Conservation (phyloP, 1,140 invertebrate genomes). For the Sarcophaga peregrina region DNA sequence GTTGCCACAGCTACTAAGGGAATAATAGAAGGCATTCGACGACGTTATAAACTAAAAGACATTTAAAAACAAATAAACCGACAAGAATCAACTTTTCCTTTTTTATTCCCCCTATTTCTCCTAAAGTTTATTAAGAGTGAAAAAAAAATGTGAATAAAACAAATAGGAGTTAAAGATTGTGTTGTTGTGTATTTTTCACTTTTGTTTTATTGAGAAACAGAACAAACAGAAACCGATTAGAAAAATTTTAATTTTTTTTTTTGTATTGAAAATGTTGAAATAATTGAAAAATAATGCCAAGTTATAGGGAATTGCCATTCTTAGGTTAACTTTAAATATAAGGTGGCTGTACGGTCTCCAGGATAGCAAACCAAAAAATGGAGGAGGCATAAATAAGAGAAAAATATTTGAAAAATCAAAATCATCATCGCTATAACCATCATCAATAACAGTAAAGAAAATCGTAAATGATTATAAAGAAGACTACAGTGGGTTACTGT, state of each 20-base stretch:
- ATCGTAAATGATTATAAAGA: too few species aligned
- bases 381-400: too few species aligned
- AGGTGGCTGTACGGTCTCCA: too few species aligned
- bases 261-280: slow-evolving; percentile 21
- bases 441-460: too few species aligned
- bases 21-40: neutral
- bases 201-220: slow-evolving; percentile 40
- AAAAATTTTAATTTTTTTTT: neutral
- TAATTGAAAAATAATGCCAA: neutral
- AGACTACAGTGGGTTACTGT: too few species aligned
- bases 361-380: too few species aligned
- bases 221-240: slow-evolving; percentile 45
- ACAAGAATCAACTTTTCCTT: too few species aligned
- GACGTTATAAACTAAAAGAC: slow-evolving; percentile 4
- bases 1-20: neutral
- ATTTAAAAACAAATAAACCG: neutral
- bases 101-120: neutral
- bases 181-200: neutral
- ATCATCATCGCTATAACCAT: too few species aligned
- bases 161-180: slow-evolving; percentile 29
- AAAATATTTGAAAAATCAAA: too few species aligned
- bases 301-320: too few species aligned
- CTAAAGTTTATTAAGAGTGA: neutral
- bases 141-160: slow-evolving; percentile 17
- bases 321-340: too few species aligned